Conservation (phyloP, 1,140 invertebrate species). For the Schlechtendalia chinensis region DNA sequence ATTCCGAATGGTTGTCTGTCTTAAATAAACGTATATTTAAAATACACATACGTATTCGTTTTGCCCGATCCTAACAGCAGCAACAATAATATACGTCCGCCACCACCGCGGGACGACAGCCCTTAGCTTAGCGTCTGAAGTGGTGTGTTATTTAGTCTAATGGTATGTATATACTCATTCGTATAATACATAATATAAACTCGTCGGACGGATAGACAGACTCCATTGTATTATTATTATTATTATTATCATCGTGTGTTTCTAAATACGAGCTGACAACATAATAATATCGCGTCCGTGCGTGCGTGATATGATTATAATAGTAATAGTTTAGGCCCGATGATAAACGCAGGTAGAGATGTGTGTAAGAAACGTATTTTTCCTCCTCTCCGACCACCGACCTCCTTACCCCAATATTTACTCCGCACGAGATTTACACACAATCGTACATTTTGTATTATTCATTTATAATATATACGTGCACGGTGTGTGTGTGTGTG, state of each 20-base stretch:
- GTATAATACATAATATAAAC: no score
- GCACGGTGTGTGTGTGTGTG: no score
- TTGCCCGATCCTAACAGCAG: no score
- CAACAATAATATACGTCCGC: no score
- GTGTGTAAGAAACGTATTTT: neutral
- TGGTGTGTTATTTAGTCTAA: neutral
- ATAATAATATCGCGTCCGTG: conserved; percentile 26
- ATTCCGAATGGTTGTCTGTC: no score
- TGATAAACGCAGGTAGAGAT: conserved; percentile 17
- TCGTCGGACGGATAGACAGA: conserved; percentile 8
- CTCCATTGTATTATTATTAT: conserved; percentile 6
- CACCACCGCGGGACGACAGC: neutral
- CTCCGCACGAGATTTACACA: conserved; percentile 13
- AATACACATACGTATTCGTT: no score
- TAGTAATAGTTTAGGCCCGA: conserved; percentile 7
- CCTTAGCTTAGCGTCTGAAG: conserved; percentile 12
- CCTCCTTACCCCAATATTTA: no score
- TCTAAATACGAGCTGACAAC: conserved; percentile 32
- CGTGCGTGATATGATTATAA: conserved; percentile 5
- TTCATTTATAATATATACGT: neutral
- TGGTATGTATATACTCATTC: neutral
- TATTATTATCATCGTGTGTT: conserved; percentile 4
- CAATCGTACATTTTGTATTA: conserved; percentile 12
- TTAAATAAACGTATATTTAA: no score
- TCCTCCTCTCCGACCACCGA: neutral